A percentile compares a stretch with the other conserved stretches of the same genome.
Conservation (phyloP, 2,797 vertebrate genomes). For the Calcarius lapponicus region DNA sequence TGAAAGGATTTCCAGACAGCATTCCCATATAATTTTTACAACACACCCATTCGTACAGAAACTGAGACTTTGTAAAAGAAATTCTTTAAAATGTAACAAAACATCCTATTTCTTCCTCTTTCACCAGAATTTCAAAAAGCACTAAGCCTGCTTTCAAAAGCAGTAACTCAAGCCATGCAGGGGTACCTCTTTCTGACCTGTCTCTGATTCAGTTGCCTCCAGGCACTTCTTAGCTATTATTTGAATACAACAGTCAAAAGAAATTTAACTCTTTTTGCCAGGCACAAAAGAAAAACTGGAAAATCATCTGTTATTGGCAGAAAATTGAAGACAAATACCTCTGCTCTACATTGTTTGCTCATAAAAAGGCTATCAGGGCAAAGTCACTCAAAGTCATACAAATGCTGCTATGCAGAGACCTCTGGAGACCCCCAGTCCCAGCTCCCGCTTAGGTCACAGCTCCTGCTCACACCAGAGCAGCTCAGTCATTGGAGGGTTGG, state of each 20-base stretch:
- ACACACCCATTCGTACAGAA: background rate
- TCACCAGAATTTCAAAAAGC: background rate
- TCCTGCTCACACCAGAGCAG: background rate
- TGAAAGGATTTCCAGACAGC: background rate
- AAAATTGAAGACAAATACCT: conserved; percentile 9
- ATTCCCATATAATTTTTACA: background rate
- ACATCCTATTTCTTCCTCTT: background rate
- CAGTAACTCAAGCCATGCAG: background rate
- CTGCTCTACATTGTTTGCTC: background rate
- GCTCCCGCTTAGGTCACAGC: background rate
- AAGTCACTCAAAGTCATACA: background rate
- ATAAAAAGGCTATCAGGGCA: background rate
- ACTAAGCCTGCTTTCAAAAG: background rate
- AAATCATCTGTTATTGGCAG: background rate
- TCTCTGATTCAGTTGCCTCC: background rate
- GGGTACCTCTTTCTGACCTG: background rate
- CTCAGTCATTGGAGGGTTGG: background rate
- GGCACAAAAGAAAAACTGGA: background rate
- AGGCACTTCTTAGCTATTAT: background rate
- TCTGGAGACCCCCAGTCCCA: background rate
- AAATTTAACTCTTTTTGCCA: background rate
- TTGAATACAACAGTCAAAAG: background rate
- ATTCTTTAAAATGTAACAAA: background rate
- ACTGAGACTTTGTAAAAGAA: background rate
- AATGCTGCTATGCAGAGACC: background rate